Conservation (phyloP, 2,113 vertebrate genomes). For the Uropsilus gracilis region DNA sequence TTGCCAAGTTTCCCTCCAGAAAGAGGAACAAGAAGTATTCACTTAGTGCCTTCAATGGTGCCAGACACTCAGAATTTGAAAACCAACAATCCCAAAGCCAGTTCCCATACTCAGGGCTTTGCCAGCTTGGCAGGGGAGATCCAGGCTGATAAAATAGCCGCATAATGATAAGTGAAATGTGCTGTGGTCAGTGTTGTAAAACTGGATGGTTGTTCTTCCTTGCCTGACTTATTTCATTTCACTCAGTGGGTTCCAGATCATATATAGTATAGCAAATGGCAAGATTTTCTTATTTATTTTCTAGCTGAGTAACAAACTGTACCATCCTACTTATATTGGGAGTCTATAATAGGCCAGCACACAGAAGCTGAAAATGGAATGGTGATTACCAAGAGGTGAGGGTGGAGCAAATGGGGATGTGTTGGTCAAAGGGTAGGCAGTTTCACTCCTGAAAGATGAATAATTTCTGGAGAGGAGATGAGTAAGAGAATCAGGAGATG, state of each 20-base stretch:
- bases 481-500: not conserved
- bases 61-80: not conserved
- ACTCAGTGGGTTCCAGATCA: fast-evolving
- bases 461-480: not conserved
- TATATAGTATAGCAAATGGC: not conserved
- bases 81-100: not conserved
- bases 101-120: fast-evolving
- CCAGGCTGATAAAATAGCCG: not conserved
- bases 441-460: not conserved
- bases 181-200: not conserved
- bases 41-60: too few species aligned
- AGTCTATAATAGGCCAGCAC: not conserved
- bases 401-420: not conserved
- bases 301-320: not conserved
- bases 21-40: not conserved
- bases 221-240: not conserved
- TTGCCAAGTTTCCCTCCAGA: not conserved
- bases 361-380: not conserved
- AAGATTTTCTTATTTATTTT: not conserved
- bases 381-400: not conserved
- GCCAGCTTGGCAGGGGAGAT: not conserved
- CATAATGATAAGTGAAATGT: too few species aligned
- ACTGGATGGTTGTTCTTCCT: not conserved
- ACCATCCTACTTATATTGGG: not conserved
- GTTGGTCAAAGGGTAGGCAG: not conserved